Conservation (phyloP, 2,888 invertebrate genomes). For the Drosophila borborema region DNA sequence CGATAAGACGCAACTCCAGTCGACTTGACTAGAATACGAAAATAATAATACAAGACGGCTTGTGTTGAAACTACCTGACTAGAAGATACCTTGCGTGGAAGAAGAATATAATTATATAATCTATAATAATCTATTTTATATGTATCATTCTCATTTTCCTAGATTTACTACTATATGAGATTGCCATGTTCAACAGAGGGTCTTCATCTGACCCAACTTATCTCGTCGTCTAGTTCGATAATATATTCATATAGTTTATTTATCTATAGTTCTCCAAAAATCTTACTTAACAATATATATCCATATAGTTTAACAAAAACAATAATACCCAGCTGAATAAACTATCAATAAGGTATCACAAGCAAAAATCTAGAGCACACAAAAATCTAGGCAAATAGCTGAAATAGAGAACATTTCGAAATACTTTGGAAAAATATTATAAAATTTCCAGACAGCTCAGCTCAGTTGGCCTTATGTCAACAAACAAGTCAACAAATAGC, state of each 20-base stretch:
- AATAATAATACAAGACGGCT: conserved; percentile 12
- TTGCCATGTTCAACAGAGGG: no score
- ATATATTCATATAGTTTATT: no score
- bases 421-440: conserved; percentile 29
- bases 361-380: conserved; percentile 14
- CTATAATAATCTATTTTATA: no score
- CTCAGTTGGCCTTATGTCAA: conserved; percentile 34
- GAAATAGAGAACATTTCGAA: conserved; percentile 44
- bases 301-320: background rate
- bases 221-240: no score
- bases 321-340: background rate
- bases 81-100: background rate
- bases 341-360: background rate
- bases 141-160: no score
- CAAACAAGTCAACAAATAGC: conserved; percentile 27
- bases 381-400: conserved; percentile 6
- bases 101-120: no score
- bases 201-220: no score
- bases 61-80: background rate
- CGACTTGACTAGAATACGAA: background rate
- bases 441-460: conserved; percentile 40
- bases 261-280: background rate
- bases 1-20: conserved; percentile 54
- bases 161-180: no score
- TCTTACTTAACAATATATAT: background rate